phyloP scores from a whole-genome alignment of 2,888 invertebrate species.

The Blera fallax region DNA sequence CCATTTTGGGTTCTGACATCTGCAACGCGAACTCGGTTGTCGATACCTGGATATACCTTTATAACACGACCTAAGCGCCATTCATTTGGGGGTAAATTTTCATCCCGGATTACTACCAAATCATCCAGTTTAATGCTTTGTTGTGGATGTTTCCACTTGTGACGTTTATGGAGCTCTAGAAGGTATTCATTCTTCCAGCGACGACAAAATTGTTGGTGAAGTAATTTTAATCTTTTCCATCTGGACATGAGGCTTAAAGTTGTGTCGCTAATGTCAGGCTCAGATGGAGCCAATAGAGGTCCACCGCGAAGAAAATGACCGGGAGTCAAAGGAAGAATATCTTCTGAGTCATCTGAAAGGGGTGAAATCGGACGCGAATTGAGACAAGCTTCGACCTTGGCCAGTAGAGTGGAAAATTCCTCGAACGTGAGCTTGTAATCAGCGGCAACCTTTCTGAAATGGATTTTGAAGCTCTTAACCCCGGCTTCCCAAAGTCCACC shows the following conservation, averaged over 20 bases:
- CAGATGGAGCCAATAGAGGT: neutral
- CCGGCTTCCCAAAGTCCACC: no score
- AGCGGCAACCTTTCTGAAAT: neutral
- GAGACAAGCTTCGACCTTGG: constrained; percentile 5
- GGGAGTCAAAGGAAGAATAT: neutral
- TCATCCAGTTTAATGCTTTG: neutral
- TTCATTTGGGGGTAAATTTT: neutral
- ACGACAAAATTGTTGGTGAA: neutral
- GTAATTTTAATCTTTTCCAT: neutral
- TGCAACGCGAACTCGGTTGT: no score
- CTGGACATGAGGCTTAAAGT: neutral
- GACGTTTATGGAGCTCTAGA: neutral
- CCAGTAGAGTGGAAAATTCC: constrained; percentile 12
- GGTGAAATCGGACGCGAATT: constrained; percentile 14
- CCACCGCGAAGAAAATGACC: neutral
- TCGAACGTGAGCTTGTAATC: neutral
- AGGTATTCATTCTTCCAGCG: neutral
- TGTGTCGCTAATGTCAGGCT: no score
- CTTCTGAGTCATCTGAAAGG: neutral
- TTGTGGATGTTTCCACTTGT: neutral
- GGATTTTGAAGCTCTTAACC: no score
- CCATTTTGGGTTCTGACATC: no score
- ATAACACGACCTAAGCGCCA: no score
- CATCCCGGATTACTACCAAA: neutral
- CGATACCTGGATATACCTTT: no score